Conservation (phyloP, 2,888 invertebrate species). For the Chesias legatella region DNA sequence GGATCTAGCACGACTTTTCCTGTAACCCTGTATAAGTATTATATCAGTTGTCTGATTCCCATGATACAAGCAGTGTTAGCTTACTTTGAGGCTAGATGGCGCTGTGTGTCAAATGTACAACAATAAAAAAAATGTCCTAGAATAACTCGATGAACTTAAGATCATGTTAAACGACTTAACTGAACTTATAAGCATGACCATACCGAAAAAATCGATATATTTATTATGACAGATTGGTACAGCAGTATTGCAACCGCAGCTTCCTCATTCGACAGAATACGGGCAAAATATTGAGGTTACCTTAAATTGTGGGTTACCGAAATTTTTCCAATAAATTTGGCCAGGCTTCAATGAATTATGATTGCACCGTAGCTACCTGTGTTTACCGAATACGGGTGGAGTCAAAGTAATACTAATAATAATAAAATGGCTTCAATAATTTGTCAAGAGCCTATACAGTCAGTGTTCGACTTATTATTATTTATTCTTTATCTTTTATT, state of each 20-base stretch:
- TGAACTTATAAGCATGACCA: no score
- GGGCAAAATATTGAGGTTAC: constrained; percentile 41
- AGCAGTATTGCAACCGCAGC: constrained; percentile 42
- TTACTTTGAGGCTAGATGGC: no score
- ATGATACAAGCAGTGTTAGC: no score
- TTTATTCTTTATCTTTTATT: no score
- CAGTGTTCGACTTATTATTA: no score
- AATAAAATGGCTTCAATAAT: neutral
- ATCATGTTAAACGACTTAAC: no score
- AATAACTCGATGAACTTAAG: no score
- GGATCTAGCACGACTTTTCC: no score
- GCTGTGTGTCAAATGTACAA: no score
- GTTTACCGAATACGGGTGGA: constrained; percentile 23
- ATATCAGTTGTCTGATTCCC: no score
- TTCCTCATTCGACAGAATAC: constrained; percentile 59
- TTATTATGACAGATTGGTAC: neutral
- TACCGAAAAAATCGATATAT: constrained; percentile 24
- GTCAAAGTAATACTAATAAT: neutral
- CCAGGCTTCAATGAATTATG: constrained; percentile 5
- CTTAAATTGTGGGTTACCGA: constrained; percentile 33
- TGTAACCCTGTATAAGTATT: no score
- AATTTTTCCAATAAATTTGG: constrained; percentile 26
- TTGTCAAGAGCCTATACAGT: neutral
- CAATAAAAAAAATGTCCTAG: no score
- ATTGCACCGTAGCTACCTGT: constrained; percentile 19